Base-by-base conservation (phyloP, 2,888 invertebrate genomes). In the Drosophila hamatofila region DNA sequence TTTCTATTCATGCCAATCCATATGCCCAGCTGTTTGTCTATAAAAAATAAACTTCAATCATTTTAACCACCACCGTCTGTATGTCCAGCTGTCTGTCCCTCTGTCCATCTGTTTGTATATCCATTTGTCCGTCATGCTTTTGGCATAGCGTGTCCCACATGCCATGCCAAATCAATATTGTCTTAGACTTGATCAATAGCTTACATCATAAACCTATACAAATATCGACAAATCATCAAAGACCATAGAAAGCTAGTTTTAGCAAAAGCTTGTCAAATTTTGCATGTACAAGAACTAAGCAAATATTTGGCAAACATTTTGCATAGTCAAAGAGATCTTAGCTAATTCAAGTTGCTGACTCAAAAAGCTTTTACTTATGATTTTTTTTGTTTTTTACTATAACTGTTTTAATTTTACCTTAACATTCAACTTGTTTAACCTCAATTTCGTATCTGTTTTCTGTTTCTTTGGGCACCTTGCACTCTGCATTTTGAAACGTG, bases 261-360 rank as follows among this genome's bases (percentile, higher is more conserved):
- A 70, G 68, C 81, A 78, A 65, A 16, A 70, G 67, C 80, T 80
- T 76, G 83, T 46, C 61, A 83, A 71, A 70, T 88, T 82, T 86
- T 61, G 81, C 86, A 88, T 88, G 69, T 84, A 58, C 46, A 57
- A 63, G 61, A 64, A 60, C 23, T 23, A 23, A 6, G 52, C 51
- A 68, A 68, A 66, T 55, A 86, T 87, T 78, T 58, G 71, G 52
- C 60, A 61, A 61, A 30, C 35, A 54, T 30, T 73, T 39, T 35
- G 33, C 48, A 30, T 16, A 46, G 21, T 33, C 39, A 25, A 61
- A 37, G 42, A 56, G 18, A 23, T 23, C 18, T 11, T 37, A 23
- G 74, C 80, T 77, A 74, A 80, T 69, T 66, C 23, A 49, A 61
- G 57, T 39, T 46, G 41, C 39, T 48, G 37, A 23, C 12, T 37